Base-by-base conservation (phyloP, 2,113 vertebrate genomes). In the Sebastes fasciatus region DNA sequence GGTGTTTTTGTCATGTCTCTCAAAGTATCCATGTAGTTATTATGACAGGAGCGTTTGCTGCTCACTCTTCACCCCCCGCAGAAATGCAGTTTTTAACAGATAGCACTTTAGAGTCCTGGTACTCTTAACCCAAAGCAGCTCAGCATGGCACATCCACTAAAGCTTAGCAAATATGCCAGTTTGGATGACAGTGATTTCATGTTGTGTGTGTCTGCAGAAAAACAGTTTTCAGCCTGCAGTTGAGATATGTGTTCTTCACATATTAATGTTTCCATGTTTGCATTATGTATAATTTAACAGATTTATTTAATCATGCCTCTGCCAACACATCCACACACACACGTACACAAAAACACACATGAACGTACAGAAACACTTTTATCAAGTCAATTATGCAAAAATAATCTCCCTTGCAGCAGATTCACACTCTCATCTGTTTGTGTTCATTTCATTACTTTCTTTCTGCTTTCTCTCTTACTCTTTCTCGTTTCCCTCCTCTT, bases 331-430 rank as follows among this genome's bases (percentile, higher is more conserved):
- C 26, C 26, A 34, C 26, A 34, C 26, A 34, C 26, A 34, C 26
- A 34, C 26, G 26, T 34, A 34, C 57, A 60, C 45, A 40, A 1
- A 61, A 21, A 76, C 16, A 49, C 14, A 16, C 43, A 21, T 21
- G 13, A 58, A 51, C 42, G 42, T 26, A 68, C 54, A 78, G 14
- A 48, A 67, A 65, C 17, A 8, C 26, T n/a, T 54, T 42, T 45
- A 57, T 72, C 54, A 72, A 16, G 19, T 68, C 34, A 65, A 7
- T 62, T n/a, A 19, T 23, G 81, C 23, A 34, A 64, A 67, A 77
- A 23, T 26, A 26, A 43, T 62, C 45, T 70, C n/a, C 21, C n/a
- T 72, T 5, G 8, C 48, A 57, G 68, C 6, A 64, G 17, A 46
- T 13, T 17, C 23, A 61, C 63, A 54, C 63, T 52, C 62, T 60